Conservation (phyloP, 2,797 vertebrate genomes). For the Neoniphon sammara region DNA sequence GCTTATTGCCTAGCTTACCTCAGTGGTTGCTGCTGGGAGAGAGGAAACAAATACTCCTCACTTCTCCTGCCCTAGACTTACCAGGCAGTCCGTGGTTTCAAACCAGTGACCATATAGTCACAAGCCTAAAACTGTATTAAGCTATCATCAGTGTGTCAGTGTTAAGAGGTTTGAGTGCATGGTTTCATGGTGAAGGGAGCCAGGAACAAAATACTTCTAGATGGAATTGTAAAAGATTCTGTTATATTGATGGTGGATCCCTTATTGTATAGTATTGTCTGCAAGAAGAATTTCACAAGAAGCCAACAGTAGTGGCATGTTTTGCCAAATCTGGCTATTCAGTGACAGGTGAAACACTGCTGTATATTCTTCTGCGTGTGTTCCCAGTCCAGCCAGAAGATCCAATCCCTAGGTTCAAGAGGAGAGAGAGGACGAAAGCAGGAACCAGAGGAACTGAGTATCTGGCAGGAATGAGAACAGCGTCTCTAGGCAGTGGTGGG, state of each 20-base stretch:
- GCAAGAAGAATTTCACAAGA: no score
- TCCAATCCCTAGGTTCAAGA: background rate
- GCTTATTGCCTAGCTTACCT: background rate
- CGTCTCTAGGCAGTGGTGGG: background rate
- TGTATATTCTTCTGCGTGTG: background rate
- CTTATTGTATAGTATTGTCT: no score
- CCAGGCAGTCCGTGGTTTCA: background rate
- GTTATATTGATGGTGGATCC: no score
- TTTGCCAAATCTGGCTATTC: background rate
- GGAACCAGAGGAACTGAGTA: background rate
- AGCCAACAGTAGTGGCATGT: no score
- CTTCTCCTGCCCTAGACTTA: background rate
- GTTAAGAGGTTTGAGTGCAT: no score
- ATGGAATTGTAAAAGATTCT: no score
- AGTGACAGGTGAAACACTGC: background rate
- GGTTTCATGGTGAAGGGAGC: no score
- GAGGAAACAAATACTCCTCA: background rate
- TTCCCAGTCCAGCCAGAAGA: background rate
- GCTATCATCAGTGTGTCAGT: no score
- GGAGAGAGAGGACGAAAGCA: background rate
- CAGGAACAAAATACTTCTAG: no score
- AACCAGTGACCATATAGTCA: background rate
- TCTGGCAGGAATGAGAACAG: background rate
- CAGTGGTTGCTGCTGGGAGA: background rate
- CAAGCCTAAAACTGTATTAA: no score